Base-by-base conservation (phyloP, 2,888 invertebrate genomes). In the Campoletis raptor region DNA sequence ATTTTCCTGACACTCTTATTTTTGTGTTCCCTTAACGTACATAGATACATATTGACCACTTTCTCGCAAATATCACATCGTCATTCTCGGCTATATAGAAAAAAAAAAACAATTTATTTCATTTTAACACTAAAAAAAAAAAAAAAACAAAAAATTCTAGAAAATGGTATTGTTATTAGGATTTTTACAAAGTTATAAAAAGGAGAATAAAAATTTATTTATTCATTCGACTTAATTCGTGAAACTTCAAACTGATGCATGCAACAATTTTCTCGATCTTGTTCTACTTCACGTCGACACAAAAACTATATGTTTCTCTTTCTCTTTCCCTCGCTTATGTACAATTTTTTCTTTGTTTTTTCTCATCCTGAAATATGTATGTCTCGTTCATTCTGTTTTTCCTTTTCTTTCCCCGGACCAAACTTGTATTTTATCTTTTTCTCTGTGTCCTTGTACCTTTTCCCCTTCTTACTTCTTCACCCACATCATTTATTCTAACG, bases 401-500 rank as follows among this genome's bases (percentile, higher is more conserved):
- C 73, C 37, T 37, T n/a, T 18, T 73, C n/a, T 54, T 37, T 70
- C 48, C 5, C 48, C 21, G 48, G 12, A 36, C 54, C 36, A 24
- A n/a, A 21, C 15, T 3, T 30, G 30, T 5, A 37, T 40, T 37
- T 54, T 12, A 2, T 37, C 37, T 73, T 37, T 52, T 57, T 61
- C 64, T 24, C 57, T n/a, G 40, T 24, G 4, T 57, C 37, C 21
- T 73, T 8, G 18, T 36, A n/a, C 12, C 7, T 72, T 36, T 30
- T 69, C 45, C 21, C 66, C 67, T 78, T 36, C 42, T 40, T 9
- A 3, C 40, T 45, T 24, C 24, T 48, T 79, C 82, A 12, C 82
- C 78, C 72, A 54, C 66, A 42, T 45, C 72, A 69, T 81, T 84
- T 81, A 77, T 83, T 57, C 77, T n/a, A 21, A 78, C 36, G 36